Conservation (phyloP, 2,888 invertebrate species). For the Eucera pruinosa region DNA sequence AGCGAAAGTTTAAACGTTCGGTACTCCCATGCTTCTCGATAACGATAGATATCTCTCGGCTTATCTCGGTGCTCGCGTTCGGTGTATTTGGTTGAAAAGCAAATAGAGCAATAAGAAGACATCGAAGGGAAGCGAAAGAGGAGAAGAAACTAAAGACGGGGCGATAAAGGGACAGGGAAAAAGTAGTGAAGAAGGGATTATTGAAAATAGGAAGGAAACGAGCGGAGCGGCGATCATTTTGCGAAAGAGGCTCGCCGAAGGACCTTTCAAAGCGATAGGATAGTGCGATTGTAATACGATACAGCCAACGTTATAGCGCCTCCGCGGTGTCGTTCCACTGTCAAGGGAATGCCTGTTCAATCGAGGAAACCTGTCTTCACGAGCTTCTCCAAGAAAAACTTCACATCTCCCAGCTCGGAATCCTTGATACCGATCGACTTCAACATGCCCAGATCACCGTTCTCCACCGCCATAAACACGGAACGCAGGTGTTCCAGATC, state of each 20-base stretch:
- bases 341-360: conserved; percentile 85
- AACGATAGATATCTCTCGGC: conserved; percentile 11
- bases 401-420: conserved; percentile 96
- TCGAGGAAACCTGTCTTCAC: conserved; percentile 98
- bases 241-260: neutral
- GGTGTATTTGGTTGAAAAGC: conserved; percentile 5
- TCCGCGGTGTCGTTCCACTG: conserved; percentile 3
- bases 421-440: conserved; percentile 98
- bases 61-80: conserved; percentile 51
- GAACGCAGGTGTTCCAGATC: conserved; percentile 96
- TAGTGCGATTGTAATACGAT: conserved; percentile 52
- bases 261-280: conserved; percentile 32
- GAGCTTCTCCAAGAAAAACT: conserved; percentile 97
- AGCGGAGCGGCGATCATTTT: neutral
- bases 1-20: conserved; percentile 47
- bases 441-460: conserved; percentile 96
- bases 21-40: conserved; percentile 41
- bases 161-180: neutral
- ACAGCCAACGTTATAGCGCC: conserved; percentile 45
- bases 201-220: neutral
- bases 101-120: conserved; percentile 13
- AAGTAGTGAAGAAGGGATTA: neutral
- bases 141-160: neutral
- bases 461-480: conserved; percentile 97
- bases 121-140: neutral